phyloP scores from a whole-genome alignment of 2,113 vertebrate species.

The Sisor rabdophorus region DNA sequence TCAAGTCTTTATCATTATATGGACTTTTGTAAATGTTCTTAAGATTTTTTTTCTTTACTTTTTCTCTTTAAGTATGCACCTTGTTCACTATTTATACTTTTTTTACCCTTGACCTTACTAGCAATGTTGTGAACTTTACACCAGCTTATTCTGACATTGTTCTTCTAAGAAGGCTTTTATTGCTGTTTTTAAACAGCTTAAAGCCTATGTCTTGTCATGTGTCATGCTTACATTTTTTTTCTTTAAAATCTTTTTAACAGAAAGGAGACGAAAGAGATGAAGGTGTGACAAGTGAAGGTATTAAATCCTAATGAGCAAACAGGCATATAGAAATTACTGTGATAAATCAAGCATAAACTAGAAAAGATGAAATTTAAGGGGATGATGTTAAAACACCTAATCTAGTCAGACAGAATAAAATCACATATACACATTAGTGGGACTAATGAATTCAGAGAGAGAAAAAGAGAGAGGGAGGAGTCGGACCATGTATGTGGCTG shows the following conservation, averaged over 20 bases:
- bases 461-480: too few relatives aligned
- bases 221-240: background rate
- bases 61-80: constrained; percentile 4
- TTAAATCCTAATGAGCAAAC: background rate
- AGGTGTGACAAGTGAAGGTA: constrained; percentile 98
- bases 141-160: background rate
- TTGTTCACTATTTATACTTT: constrained; percentile 11
- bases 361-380: background rate
- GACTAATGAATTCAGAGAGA: too few relatives aligned
- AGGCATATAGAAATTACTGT: background rate
- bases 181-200: background rate
- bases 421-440: background rate
- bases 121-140: background rate
- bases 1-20: background rate
- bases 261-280: constrained; percentile 90
- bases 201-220: background rate
- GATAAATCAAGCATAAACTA: background rate
- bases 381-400: background rate
- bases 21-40: background rate
- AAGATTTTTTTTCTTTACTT: background rate
- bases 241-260: constrained; percentile 58
- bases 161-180: background rate
- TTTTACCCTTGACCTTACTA: background rate
- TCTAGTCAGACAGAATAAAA: background rate
- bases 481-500: too few relatives aligned